phyloP scores from a whole-genome alignment of 1,140 invertebrate genomes.

The Plectrocnemia conspersa region DNA sequence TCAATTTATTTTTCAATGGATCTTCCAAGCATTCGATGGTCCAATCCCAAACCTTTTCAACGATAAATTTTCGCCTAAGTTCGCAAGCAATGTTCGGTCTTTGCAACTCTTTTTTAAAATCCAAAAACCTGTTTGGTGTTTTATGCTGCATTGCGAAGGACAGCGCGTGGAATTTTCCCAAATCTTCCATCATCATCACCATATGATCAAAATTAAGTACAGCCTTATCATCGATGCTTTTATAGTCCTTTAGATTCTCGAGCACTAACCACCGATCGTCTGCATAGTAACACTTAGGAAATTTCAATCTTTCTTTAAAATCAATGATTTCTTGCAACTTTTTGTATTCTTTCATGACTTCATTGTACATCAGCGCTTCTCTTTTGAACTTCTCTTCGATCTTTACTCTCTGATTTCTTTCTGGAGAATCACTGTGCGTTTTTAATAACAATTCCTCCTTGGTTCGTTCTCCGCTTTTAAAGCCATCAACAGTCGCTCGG shows the following conservation, averaged over 20 bases:
- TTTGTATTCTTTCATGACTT: conserved; percentile 19
- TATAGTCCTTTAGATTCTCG: conserved; percentile 24
- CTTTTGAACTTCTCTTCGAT: conserved; percentile 24
- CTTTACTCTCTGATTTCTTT: conserved; percentile 20
- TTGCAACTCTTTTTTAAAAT: conserved; percentile 30
- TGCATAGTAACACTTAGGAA: conserved; percentile 17
- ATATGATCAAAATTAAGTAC: conserved; percentile 37
- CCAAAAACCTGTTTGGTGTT: conserved; percentile 37
- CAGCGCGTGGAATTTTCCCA: conserved; percentile 44
- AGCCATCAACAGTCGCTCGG: conserved; percentile 18
- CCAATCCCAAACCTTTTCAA: conserved; percentile 14
- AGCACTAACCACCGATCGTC: conserved; percentile 19
- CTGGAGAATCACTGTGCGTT: conserved; percentile 20
- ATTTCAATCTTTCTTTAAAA: conserved; percentile 2
- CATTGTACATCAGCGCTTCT: conserved; percentile 26
- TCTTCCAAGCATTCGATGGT: conserved; percentile 10
- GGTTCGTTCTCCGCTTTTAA: conserved; percentile 6
- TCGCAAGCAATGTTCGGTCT: conserved; percentile 3
- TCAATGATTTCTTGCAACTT: conserved; percentile 14
- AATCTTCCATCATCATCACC: conserved; percentile 39
- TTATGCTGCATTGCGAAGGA: conserved; percentile 40
- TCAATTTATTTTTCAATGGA: conserved; percentile 16
- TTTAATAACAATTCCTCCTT: conserved; percentile 18
- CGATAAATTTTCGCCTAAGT: not conserved
- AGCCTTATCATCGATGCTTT: conserved; percentile 18